phyloP scores from a whole-genome alignment of 2,888 invertebrate species.

The Andrena haemorrhoa region DNA sequence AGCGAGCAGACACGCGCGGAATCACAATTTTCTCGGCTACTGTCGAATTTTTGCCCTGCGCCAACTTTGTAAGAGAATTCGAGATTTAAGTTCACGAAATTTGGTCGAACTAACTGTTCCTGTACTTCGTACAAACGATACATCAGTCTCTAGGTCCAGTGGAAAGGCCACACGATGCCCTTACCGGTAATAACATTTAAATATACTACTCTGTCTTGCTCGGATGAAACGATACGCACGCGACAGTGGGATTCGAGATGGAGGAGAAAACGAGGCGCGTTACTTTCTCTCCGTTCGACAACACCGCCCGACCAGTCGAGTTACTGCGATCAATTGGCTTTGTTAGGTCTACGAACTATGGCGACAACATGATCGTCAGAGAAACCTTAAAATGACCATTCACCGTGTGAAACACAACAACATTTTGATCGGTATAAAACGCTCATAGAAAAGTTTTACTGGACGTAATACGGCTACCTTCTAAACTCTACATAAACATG shows the following conservation, averaged over 20 bases:
- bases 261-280: constrained; percentile 31
- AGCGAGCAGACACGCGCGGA: constrained; percentile 33
- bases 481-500: constrained; percentile 69
- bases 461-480: constrained; percentile 73
- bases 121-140: constrained; percentile 62
- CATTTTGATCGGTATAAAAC: constrained; percentile 82
- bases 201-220: constrained; percentile 58
- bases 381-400: constrained; percentile 60
- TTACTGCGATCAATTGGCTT: constrained; percentile 10
- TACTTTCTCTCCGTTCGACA: constrained; percentile 23
- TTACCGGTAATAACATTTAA: constrained; percentile 69
- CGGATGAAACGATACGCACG: constrained; percentile 57
- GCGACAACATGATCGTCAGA: constrained; percentile 68
- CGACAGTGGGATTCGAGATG: constrained; percentile 32
- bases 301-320: constrained; percentile 18
- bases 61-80: neutral
- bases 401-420: constrained; percentile 69
- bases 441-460: constrained; percentile 80
- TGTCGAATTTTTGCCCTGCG: constrained; percentile 1
- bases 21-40: constrained; percentile 22
- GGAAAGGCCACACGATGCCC: constrained; percentile 71
- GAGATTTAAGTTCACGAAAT: constrained; percentile 25
- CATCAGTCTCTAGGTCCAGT: constrained; percentile 70
- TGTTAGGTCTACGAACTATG: constrained; percentile 58
- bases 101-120: constrained; percentile 35